Percentiles rank a stretch among this genome's conserved stretches.
phyloP scores from a whole-genome alignment of 2,113 vertebrate genomes.

The Tragelaphus imberbis region DNA sequence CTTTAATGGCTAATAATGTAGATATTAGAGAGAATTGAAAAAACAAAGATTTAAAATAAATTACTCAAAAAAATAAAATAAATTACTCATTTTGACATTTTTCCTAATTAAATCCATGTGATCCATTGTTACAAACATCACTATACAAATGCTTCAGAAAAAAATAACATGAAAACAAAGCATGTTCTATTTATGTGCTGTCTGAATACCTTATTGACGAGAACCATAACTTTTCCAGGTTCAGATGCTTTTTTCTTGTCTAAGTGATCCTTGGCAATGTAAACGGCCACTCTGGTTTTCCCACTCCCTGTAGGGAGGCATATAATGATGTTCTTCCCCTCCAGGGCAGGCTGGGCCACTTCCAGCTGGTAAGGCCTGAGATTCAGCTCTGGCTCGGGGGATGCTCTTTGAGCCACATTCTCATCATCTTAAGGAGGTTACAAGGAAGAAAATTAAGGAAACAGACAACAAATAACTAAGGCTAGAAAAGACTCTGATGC shows the following conservation, averaged over 20 bases:
- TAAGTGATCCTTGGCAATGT: slow-evolving; percentile 92
- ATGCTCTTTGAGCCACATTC: slow-evolving; percentile 59
- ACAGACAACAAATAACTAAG: background rate
- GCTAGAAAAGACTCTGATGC: no score
- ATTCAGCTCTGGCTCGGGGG: slow-evolving; percentile 80
- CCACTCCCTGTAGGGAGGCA: slow-evolving; percentile 97
- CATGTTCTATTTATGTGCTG: background rate
- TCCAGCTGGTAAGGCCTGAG: slow-evolving; percentile 94
- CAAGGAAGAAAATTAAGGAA: slow-evolving; percentile 34
- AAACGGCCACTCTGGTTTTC: slow-evolving; percentile 96
- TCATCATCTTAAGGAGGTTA: slow-evolving; percentile 67
- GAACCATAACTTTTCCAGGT: slow-evolving; percentile 89
- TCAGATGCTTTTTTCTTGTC: slow-evolving; percentile 76
- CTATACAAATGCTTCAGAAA: background rate
- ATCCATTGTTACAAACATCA: background rate
- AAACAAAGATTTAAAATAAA: slow-evolving; percentile 1
- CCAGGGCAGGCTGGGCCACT: slow-evolving; percentile 89
- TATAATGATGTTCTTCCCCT: slow-evolving; percentile 93
- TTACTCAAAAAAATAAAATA: background rate
- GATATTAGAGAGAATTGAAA: background rate
- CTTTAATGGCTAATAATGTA: background rate
- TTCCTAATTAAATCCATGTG: background rate
- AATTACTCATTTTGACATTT: background rate
- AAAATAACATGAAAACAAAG: background rate
- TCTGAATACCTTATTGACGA: slow-evolving; percentile 90